Evolutionary conservation across 2,888 invertebrate species (phyloP).

Genomic region (Ennomos fuscantarius): DNA sequence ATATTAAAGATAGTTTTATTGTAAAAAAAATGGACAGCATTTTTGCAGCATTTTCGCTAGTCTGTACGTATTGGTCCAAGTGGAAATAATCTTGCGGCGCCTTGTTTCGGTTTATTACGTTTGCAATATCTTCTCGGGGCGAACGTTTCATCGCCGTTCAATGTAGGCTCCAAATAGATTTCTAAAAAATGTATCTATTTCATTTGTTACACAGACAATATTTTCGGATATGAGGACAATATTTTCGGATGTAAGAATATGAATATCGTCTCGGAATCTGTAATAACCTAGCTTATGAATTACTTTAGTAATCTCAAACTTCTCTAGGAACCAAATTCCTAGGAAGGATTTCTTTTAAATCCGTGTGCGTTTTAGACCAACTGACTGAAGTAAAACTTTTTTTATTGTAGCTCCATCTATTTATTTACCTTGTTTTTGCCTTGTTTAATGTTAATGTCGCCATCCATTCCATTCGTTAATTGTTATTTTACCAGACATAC

Average conservation of each 20-base stretch:
- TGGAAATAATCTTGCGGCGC: constrained; percentile 63
- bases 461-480: no score
- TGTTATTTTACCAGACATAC: no score
- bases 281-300: background rate
- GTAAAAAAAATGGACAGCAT: constrained; percentile 6
- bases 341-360: no score
- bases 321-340: no score
- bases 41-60: background rate
- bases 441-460: no score
- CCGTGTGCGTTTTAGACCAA: no score
- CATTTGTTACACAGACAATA: constrained; percentile 21
- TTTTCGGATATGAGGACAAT: background rate
- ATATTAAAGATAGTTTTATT: background rate
- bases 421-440: no score
- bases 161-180: constrained; percentile 59
- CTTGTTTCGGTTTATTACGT: constrained; percentile 68
- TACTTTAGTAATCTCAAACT: no score
- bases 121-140: constrained; percentile 64
- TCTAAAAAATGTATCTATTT: constrained; percentile 56
- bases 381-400: no score
- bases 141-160: constrained; percentile 31
- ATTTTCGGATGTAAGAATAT: constrained; percentile 4
- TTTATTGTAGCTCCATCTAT: no score
- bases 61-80: constrained; percentile 57
- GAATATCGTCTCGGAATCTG: constrained; percentile 9